Base-by-base conservation (phyloP, 2,888 invertebrate species). In the Bellardia pandia region DNA sequence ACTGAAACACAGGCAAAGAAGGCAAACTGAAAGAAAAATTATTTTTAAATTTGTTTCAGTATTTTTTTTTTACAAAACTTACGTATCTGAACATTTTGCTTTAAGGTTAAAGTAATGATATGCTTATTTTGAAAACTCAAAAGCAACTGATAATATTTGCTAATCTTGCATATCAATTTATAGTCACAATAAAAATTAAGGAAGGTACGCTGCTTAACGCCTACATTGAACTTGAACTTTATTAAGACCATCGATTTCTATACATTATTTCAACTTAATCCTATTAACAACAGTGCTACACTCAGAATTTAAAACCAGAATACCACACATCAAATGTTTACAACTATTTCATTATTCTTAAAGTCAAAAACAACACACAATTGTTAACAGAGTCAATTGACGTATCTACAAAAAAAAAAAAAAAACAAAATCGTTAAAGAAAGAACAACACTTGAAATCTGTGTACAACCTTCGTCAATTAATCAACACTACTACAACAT, bases 11-110 rank as follows among this genome's bases (percentile, higher is more conserved):
- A 89, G 86, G 91, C 92, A 77, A 90, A 91, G 89, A 93, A 90
- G 14, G 90, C 90, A 62, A 90, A 79, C 91, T 91, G 4, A 0
- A 60, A 7, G 42, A 0, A 14, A 69, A 23, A 45, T 14, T 37
- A 11, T 48, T 48, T 30, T 13, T n/a, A 45, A 33, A 75, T 60
- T 9, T 14, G 48, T 53, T 5, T 56, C 30, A 51, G n/a, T n/a
- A 37, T 9, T 56, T 56, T 23, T 7, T 11, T 9, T 56, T 23
- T 56, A 16, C 33, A 8, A 7, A 76, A 92, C 93, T 92, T 90
- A 93, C 94, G 90, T 92, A 92, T 90, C 93, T 93, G 91, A 92
- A 93, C 93, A 93, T 93, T 83, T 90, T 92, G 88, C 42, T n/a
- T 9, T 11, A 45, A 9, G 5, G 0, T 23, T 45, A n/a, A 62